phyloP scores from a whole-genome alignment of 2,888 invertebrate species.

The Euplexia lucipara region DNA sequence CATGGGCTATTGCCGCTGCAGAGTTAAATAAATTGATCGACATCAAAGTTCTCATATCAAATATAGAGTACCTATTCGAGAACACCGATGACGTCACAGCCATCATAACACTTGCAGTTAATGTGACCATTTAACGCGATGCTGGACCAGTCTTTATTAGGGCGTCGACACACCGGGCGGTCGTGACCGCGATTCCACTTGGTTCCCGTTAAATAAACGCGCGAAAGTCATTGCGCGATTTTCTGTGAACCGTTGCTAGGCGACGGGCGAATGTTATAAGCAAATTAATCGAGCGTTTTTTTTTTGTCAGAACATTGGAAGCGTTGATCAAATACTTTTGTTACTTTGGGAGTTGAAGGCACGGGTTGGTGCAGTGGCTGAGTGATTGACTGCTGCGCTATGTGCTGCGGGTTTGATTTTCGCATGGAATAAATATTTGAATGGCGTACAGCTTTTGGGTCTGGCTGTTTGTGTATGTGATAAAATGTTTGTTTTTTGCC shows the following conservation, averaged over 20 bases:
- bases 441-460: too few species aligned
- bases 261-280: conserved; percentile 42
- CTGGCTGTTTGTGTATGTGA: too few species aligned
- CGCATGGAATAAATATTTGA: too few species aligned
- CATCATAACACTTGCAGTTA: conserved; percentile 71
- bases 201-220: conserved; percentile 65
- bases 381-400: too few species aligned
- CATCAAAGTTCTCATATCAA: conserved; percentile 1
- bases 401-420: too few species aligned
- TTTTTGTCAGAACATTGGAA: conserved; percentile 31
- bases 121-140: conserved; percentile 75
- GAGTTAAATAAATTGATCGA: conserved; percentile 1
- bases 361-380: too few species aligned
- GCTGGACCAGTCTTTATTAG: conserved; percentile 68
- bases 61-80: conserved; percentile 11
- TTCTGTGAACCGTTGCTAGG: conserved; percentile 58
- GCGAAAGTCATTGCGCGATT: conserved; percentile 60
- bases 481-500: too few species aligned
- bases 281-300: conserved; percentile 36
- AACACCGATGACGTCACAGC: conserved; percentile 70
- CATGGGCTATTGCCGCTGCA: too few species aligned
- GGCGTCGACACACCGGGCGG: conserved; percentile 64
- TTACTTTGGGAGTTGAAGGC: background rate
- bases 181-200: conserved; percentile 60
- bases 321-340: conserved; percentile 20